phyloP scores from a whole-genome alignment of 2,888 invertebrate genomes.

The Tineola bisselliella region DNA sequence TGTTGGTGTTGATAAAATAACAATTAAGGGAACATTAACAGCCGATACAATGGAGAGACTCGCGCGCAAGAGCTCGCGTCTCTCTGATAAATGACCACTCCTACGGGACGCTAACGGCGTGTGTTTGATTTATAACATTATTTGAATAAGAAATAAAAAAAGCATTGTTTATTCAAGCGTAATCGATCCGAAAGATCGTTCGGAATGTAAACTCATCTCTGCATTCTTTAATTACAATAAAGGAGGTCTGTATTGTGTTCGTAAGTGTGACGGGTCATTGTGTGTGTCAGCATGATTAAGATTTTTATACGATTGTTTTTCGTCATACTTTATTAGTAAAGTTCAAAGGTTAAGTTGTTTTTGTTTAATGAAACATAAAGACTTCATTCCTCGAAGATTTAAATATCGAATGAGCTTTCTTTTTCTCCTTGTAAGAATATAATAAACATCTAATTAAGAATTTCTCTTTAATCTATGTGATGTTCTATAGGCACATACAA shows the following conservation, averaged over 20 bases:
- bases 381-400: not conserved
- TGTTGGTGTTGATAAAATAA: constrained; percentile 62
- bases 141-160: constrained; percentile 39
- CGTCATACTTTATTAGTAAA: not conserved
- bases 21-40: constrained; percentile 60
- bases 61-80: constrained; percentile 20
- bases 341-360: not conserved
- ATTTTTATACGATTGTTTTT: constrained; percentile 1
- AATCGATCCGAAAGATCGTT: constrained; percentile 53
- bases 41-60: constrained; percentile 41
- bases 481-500: too few species aligned
- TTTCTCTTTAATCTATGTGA: not conserved
- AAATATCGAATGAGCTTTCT: not conserved
- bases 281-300: constrained; percentile 1
- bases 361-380: not conserved
- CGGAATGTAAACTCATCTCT: constrained; percentile 10
- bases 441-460: not conserved
- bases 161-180: constrained; percentile 55
- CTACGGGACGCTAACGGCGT: constrained; percentile 47
- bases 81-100: constrained; percentile 51
- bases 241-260: not conserved
- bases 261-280: not conserved
- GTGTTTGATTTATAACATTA: constrained; percentile 65
- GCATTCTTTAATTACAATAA: constrained; percentile 13
- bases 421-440: not conserved